Conservation (phyloP, 2,113 vertebrate genomes). For the Chamaetylas fuelleborni region DNA sequence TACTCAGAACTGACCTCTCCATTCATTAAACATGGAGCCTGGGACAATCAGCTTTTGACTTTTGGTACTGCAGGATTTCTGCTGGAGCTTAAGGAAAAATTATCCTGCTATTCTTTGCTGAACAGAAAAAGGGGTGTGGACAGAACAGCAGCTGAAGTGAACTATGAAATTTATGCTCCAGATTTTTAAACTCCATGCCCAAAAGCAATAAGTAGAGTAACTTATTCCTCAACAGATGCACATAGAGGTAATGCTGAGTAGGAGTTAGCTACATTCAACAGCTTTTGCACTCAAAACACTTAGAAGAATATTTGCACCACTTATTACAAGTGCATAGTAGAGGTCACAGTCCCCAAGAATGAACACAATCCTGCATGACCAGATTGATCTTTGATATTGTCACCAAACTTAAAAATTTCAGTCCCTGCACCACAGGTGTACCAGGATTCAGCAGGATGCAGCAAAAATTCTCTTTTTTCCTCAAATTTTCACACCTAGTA, state of each 20-base stretch:
- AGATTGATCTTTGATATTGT: accelerated
- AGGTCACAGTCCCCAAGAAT: not conserved
- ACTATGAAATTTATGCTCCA: not conserved
- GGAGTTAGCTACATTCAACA: not conserved
- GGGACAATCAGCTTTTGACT: not conserved
- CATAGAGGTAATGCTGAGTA: not conserved
- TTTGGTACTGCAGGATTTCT: not conserved
- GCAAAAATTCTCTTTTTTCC: not conserved
- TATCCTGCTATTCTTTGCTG: not conserved
- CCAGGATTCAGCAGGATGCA: not conserved
- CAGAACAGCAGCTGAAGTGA: not conserved
- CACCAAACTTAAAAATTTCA: not conserved
- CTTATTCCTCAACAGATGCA: not conserved
- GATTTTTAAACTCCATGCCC: not conserved
- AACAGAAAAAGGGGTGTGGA: not conserved
- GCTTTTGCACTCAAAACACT: not conserved
- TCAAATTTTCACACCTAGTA: not conserved
- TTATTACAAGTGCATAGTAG: not conserved
- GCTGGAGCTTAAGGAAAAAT: not conserved
- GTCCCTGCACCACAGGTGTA: not conserved
- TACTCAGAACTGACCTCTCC: not conserved
- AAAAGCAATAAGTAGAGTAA: not conserved
- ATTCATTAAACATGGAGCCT: not conserved
- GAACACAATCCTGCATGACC: accelerated
- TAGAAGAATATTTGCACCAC: not conserved